phyloP scores from a whole-genome alignment of 2,888 invertebrate species.

The Cerceris rybyensis region DNA sequence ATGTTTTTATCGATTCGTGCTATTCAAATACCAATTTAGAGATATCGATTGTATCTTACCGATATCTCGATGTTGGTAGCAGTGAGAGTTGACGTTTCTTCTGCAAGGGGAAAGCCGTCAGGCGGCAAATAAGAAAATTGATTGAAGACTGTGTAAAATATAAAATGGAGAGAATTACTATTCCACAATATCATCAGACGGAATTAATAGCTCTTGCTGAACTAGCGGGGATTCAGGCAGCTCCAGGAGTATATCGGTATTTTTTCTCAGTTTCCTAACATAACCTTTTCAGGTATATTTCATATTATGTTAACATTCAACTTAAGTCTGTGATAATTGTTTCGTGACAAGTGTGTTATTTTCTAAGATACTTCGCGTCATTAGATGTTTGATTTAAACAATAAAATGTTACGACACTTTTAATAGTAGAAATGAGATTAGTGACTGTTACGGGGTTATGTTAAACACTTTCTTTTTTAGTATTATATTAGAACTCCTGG shows the following conservation, averaged over 20 bases:
- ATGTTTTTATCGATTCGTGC: too few relatives aligned
- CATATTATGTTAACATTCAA: background rate
- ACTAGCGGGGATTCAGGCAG: constrained; percentile 71
- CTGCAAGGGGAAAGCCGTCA: too few relatives aligned
- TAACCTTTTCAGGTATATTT: constrained; percentile 34
- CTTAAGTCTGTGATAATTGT: background rate
- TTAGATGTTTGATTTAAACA: background rate
- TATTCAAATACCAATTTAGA: too few relatives aligned
- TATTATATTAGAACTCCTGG: constrained; percentile 72
- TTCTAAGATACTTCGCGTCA: background rate
- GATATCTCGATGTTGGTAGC: too few relatives aligned
- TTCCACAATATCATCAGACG: constrained; percentile 66
- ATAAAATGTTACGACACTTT: background rate
- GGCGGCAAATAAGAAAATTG: background rate
- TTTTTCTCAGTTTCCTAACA: background rate
- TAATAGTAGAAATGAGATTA: background rate
- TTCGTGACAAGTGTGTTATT: background rate
- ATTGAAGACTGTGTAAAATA: background rate
- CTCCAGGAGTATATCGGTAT: constrained; percentile 73
- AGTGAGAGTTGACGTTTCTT: too few relatives aligned
- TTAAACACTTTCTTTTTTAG: constrained; percentile 56
- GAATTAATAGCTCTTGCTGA: constrained; percentile 74
- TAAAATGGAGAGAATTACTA: constrained; percentile 60
- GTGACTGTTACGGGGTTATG: background rate
- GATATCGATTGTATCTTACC: too few relatives aligned